Conservation (phyloP, 2,113 vertebrate genomes). For the Hassar affinis region DNA sequence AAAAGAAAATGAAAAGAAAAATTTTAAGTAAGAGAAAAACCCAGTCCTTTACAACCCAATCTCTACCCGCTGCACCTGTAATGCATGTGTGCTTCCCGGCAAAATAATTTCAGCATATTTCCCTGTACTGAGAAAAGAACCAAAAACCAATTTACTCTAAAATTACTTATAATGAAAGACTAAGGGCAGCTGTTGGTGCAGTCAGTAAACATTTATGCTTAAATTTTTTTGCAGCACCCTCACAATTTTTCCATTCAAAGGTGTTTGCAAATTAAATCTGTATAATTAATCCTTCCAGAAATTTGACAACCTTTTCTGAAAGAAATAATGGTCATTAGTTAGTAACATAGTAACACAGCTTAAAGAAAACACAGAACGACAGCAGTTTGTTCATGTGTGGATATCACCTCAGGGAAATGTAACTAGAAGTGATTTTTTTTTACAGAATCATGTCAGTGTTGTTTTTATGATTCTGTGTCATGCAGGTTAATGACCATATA, state of each 20-base stretch:
- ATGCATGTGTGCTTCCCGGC: background rate
- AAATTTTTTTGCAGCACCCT: background rate
- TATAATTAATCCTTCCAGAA: background rate
- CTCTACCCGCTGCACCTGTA: background rate
- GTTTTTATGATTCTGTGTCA: background rate
- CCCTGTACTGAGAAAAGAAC: background rate
- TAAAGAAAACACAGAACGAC: background rate
- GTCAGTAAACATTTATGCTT: conserved; percentile 12
- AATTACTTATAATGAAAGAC: conserved; percentile 8
- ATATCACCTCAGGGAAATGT: background rate
- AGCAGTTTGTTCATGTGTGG: background rate
- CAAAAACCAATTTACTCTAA: conserved; percentile 7
- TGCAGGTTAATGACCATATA: background rate
- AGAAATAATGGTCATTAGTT: background rate
- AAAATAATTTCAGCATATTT: conserved; percentile 7
- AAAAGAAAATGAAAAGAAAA: background rate
- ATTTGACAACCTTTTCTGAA: background rate
- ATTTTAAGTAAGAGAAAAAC: background rate
- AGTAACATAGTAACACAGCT: background rate
- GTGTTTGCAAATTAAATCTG: conserved; percentile 3
- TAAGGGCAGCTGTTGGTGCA: conserved; percentile 2
- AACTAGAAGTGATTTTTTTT: background rate
- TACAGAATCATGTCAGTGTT: background rate
- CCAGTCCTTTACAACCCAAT: background rate
- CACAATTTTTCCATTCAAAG: conserved; percentile 3